A percentile compares a stretch with the other conserved stretches of the same genome.
These are phyloP conservation scores for Athrips mouffetella DNA, from an alignment of 2,888 invertebrate species.

Conservation along the genomic window DNA sequence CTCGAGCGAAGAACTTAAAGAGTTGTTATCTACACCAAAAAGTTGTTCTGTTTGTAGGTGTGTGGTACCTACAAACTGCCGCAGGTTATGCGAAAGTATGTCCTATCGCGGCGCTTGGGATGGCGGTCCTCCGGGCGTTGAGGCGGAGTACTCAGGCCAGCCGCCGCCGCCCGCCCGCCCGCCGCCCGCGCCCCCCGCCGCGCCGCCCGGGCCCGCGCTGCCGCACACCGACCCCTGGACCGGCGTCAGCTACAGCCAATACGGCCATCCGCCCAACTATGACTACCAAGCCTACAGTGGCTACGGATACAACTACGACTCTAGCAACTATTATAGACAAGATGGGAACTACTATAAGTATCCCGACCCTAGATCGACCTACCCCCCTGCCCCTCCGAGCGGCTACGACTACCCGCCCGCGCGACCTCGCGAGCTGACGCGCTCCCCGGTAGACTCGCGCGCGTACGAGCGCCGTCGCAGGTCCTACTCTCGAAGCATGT, in stretches of 20 bases:
- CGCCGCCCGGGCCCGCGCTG: constrained; percentile 45
- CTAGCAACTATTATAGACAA: constrained; percentile 49
- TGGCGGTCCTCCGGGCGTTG: constrained; percentile 76
- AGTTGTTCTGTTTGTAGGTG: constrained; percentile 85
- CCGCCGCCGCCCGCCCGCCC: constrained; percentile 55
- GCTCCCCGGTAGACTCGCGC: constrained; percentile 36
- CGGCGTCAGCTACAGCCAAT: constrained; percentile 66
- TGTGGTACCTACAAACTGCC: constrained; percentile 78
- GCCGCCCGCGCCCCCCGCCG: constrained; percentile 40
- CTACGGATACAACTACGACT: constrained; percentile 53
- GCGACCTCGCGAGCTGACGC: constrained; percentile 32
- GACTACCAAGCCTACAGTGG: constrained; percentile 56
- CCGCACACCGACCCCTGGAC: constrained; percentile 72
- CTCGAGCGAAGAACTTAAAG: constrained; percentile 57
- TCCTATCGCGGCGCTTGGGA: constrained; percentile 72
- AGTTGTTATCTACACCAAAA: constrained; percentile 80
- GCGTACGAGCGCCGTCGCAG: constrained; percentile 38
- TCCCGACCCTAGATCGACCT: constrained; percentile 35
- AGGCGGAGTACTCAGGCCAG: constrained; percentile 67
- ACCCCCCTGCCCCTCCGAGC: constrained; percentile 31
- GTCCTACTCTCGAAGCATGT: constrained; percentile 53
- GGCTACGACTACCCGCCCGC: constrained; percentile 32
- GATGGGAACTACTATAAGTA: constrained; percentile 49
- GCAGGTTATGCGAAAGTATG: constrained; percentile 77
- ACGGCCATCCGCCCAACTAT: constrained; percentile 50